Base-by-base conservation (phyloP, 2,113 vertebrate genomes). In the Regulus satrapa region DNA sequence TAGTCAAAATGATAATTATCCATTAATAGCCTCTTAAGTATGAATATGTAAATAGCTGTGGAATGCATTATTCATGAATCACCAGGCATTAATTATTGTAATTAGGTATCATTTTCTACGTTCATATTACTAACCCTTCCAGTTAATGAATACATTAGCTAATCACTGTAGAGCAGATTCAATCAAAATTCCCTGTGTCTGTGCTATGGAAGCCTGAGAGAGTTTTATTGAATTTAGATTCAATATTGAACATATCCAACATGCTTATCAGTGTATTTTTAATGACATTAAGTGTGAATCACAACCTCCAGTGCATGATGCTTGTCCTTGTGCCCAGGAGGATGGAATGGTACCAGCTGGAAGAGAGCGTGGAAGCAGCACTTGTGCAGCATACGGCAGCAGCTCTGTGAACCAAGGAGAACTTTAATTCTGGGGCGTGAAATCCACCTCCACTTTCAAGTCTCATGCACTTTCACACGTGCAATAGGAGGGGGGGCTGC, bases 81-180 rank as follows among this genome's bases (percentile, higher is more conserved):
- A 89, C 67, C 62, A 93, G 86, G 92, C 95, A 96, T 97, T 97
- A 94, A 97, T 97, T 96, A 97, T 96, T 80, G 81, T 97, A 97
- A 97, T 96, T 95, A 95, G 93, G 78, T 92, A 89, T 95, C 84
- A 94, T 97, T 97, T 97, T 93, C 89, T 68, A 31, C 21, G 2
- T 94, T 95, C 92, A 31, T 87, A 95, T 95, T 96, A 86, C 92
- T 95, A 95, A 89, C 64, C 71, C 75, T 96, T 92, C 83, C 61
- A 85, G 75, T 96, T 96, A 97, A 96, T 95, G 91, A 97, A 97
- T 97, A 92, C 40, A 84, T 95, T 94, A 96, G 38, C 52, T 88
- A 94, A 96, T 94, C 1, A 28, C 88, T 77, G 66, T 89, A 74
- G 91, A 94, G 90, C 75, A 88, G 83, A 90, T 93, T 88, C 75